Base-by-base conservation (phyloP, 1,140 invertebrate species). In the Eriocheir sinensis region DNA sequence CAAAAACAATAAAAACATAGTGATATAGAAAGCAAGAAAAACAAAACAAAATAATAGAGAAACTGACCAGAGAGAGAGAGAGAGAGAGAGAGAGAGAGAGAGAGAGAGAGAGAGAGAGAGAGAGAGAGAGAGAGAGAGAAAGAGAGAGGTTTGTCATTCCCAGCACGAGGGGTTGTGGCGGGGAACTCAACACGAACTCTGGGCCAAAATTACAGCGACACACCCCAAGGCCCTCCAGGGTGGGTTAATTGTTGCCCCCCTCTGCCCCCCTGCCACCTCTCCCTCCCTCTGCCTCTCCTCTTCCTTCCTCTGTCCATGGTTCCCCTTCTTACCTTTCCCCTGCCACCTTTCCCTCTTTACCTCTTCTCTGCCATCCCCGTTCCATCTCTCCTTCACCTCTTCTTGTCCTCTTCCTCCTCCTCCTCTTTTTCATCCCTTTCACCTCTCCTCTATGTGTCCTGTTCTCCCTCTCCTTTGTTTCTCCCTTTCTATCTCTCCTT, bases 141-240 rank as follows among this genome's bases (percentile, higher is more conserved):
- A 30, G 21, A 34, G 34, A 21, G 36, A 30, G 72, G 21, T 12
- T 17, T 1, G 72, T 34, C 9, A 92, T 92, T 60, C 91, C 91
- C 21, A 21, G 91, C 91, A 83, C 91, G 92, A 27, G 27, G 38
- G 15, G 2, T 38, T 85, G 80, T 30, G 91, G 41, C 90, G 30
- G 72, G 72, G 60, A 30, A 48, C 21, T 72, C 60, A 36, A 79
- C 88, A 80, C 80, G 72, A 94, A 44, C 88, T 83, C 93, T 79
- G 72, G 27, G 89, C 21, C 79, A 79, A 94, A 90, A 94, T 83
- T 90, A 94, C 89, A 36, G 60, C 93, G 89, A 91, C 89, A 91
- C 91, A 89, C 88, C 93, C 79, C n/a, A 34, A 36, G 89, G 41
- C 32, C 30, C 72, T 41, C 38, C 40, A 40, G 81, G 93, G 38